A percentile compares a stretch with the other conserved stretches of the same genome.
Conservation (phyloP, 2,113 vertebrate species). For the Otolemur garnettii region DNA sequence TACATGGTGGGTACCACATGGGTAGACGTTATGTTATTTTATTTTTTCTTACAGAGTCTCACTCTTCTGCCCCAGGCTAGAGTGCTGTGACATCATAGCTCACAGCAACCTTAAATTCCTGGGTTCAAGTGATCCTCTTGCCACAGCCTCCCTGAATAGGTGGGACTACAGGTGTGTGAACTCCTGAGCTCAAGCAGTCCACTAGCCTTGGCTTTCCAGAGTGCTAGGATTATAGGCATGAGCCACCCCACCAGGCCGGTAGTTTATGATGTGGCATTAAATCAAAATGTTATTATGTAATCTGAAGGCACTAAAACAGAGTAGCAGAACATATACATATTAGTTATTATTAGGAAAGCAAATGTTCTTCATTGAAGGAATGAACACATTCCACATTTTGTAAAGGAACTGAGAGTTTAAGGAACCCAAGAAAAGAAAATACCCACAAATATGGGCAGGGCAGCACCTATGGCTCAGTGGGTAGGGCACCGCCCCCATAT, state of each 20-base stretch:
- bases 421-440: slow-evolving; percentile 3
- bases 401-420: slow-evolving; percentile 1
- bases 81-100: too few species aligned
- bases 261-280: slow-evolving; percentile 36
- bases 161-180: too few species aligned
- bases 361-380: background rate
- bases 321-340: background rate
- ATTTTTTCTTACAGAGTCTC: too few species aligned
- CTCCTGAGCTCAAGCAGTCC: too few species aligned
- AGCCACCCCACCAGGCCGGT: background rate
- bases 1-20: background rate
- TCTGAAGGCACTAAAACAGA: background rate
- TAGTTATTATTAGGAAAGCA: background rate
- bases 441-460: background rate
- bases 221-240: too few species aligned
- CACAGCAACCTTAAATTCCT: too few species aligned
- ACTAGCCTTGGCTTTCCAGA: too few species aligned
- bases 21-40: background rate
- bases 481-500: too few species aligned
- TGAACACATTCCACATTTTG: background rate
- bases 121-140: too few species aligned
- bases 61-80: too few species aligned
- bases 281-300: slow-evolving; percentile 25
- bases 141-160: too few species aligned
- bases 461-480: too few species aligned